phyloP scores from a whole-genome alignment of 92 coral and sea anemone genomes.

The Epizoanthus fatuus region DNA sequence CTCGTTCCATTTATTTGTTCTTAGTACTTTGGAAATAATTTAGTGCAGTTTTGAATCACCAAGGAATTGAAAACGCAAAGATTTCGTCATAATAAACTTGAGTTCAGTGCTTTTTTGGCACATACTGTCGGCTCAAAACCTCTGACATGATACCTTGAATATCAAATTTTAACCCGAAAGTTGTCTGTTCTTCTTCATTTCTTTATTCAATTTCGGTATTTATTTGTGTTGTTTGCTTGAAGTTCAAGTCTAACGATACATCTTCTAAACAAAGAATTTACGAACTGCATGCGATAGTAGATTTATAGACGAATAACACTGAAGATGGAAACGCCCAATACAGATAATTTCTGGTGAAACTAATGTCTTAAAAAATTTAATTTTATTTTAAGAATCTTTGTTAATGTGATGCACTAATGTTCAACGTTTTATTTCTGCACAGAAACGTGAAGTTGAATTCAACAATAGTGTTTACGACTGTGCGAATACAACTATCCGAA shows the following conservation, averaged over 20 bases:
- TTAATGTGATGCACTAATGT: neutral
- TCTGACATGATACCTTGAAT: constrained; percentile 13
- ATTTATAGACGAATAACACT: neutral
- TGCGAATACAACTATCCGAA: constrained; percentile 29
- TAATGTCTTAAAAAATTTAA: neutral
- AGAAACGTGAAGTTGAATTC: constrained; percentile 48
- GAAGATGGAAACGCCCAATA: constrained; percentile 35
- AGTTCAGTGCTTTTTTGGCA: neutral
- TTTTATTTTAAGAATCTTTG: neutral
- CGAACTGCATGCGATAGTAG: neutral
- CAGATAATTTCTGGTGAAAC: neutral
- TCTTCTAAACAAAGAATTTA: neutral
- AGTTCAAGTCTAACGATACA: neutral
- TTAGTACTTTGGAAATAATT: constrained; percentile 55
- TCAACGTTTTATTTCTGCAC: constrained; percentile 28
- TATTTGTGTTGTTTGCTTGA: constrained; percentile 1
- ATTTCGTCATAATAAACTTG: neutral
- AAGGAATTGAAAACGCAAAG: constrained; percentile 31
- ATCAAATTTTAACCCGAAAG: constrained; percentile 21
- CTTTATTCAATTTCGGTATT: neutral
- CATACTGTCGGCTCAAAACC: constrained; percentile 1
- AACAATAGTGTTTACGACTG: constrained; percentile 32
- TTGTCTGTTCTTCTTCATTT: constrained; percentile 11
- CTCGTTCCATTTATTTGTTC: constrained; percentile 12
- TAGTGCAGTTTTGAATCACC: constrained; percentile 61